phyloP scores from a whole-genome alignment of 2,113 vertebrate species.

The Pyxicephalus adspersus region DNA sequence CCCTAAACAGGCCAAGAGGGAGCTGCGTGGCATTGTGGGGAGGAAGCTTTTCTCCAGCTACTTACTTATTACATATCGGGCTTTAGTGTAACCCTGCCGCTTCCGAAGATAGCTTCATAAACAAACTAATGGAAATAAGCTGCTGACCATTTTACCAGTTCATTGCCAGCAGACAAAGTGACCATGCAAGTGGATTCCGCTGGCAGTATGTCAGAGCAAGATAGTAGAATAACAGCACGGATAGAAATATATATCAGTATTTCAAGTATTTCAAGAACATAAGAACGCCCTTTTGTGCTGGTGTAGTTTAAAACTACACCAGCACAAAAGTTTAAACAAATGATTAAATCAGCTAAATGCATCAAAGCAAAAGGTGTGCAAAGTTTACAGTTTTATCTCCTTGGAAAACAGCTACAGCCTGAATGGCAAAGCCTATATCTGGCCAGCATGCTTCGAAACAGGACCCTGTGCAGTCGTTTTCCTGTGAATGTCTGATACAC shows the following conservation, averaged over 20 bases:
- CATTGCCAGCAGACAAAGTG: not conserved
- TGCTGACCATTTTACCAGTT: constrained; percentile 8
- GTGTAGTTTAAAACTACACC: no score
- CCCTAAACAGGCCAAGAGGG: constrained; percentile 66
- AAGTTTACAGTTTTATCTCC: no score
- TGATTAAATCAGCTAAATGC: no score
- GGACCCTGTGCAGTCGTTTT: no score
- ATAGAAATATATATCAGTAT: not conserved
- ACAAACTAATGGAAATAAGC: constrained; percentile 12
- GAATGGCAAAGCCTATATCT: no score
- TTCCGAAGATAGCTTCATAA: constrained; percentile 5
- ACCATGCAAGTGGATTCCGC: not conserved
- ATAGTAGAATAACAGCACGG: not conserved
- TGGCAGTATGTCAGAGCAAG: not conserved
- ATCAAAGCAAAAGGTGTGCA: no score
- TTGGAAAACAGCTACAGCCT: no score
- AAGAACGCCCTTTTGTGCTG: no score
- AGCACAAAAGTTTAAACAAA: no score
- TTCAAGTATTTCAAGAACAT: not conserved
- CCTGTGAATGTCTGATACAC: no score
- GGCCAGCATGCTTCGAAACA: no score
- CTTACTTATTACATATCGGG: constrained; percentile 55
- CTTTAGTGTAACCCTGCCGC: constrained; percentile 29
- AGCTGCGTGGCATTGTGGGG: constrained; percentile 60
- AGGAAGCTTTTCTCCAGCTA: constrained; percentile 60